Conservation (phyloP, 2,888 invertebrate genomes). For the Troides helena region DNA sequence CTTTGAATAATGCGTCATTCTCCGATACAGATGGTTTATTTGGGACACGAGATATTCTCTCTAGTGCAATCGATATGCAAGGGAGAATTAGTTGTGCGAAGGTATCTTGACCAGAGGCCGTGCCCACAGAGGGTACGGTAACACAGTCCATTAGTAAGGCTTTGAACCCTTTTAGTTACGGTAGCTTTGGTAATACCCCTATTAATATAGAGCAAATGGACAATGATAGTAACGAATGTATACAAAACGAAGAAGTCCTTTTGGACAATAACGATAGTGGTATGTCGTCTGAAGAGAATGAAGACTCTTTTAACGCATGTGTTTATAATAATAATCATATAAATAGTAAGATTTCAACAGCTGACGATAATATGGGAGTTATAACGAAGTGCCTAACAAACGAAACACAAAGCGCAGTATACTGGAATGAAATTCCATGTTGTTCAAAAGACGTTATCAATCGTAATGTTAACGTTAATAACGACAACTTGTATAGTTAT, state of each 20-base stretch:
- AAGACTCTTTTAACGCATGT: constrained; percentile 60
- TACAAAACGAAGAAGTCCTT: constrained; percentile 35
- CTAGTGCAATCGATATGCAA: constrained; percentile 65
- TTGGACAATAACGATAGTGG: constrained; percentile 57
- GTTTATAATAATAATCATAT: constrained; percentile 43
- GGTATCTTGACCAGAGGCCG: constrained; percentile 74
- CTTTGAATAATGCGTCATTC: constrained; percentile 58
- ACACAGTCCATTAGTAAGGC: constrained; percentile 42
- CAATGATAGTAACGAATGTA: constrained; percentile 34
- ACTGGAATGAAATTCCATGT: constrained; percentile 74
- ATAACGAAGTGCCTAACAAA: constrained; percentile 73
- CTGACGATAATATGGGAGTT: constrained; percentile 51
- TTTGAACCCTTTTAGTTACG: constrained; percentile 53
- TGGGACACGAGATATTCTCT: constrained; percentile 56
- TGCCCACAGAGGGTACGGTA: constrained; percentile 67
- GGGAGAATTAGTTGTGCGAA: constrained; percentile 53
- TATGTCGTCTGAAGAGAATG: constrained; percentile 74
- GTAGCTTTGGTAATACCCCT: constrained; percentile 65
- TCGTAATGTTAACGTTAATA: constrained; percentile 52
- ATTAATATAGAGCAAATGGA: constrained; percentile 43
- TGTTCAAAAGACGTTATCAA: constrained; percentile 65
- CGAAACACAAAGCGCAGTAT: constrained; percentile 59
- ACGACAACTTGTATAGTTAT: constrained; percentile 42
- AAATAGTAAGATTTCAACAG: constrained; percentile 49
- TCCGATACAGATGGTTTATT: constrained; percentile 63